These are phyloP conservation scores for Sebastiscus albofasciatus DNA, from an alignment of 2,797 vertebrate genomes.

Conservation along the genomic window DNA sequence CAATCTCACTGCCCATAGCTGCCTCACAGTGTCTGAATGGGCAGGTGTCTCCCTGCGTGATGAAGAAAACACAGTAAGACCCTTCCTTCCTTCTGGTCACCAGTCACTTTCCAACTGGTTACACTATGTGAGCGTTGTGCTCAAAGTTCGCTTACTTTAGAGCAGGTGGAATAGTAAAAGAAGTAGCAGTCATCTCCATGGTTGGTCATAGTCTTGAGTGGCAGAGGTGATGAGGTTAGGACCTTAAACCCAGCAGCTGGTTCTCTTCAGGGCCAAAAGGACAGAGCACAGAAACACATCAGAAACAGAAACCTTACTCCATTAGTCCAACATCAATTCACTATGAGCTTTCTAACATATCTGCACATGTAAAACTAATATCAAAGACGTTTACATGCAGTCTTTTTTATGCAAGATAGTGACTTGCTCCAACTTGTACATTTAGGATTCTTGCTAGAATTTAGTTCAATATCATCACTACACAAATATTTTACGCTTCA, in stretches of 20 bases:
- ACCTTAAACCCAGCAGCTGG: slow-evolving; percentile 55
- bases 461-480: not conserved
- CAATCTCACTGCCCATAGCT: slow-evolving; percentile 91
- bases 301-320: not conserved
- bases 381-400: not conserved
- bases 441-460: not conserved
- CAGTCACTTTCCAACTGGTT: not conserved
- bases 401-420: not conserved
- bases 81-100: not conserved
- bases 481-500: not conserved
- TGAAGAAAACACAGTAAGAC: not conserved
- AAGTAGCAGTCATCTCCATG: slow-evolving; percentile 98
- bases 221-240: slow-evolving; percentile 11
- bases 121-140: not conserved
- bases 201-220: slow-evolving; percentile 85
- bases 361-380: not conserved
- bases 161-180: slow-evolving; percentile 95
- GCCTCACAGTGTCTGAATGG: slow-evolving; percentile 95
- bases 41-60: slow-evolving; percentile 90
- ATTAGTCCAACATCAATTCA: not conserved
- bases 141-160: slow-evolving; percentile 82
- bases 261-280: slow-evolving; percentile 64
- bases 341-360: not conserved
- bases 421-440: not conserved
- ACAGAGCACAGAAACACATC: slow-evolving; percentile 6